Conservation (phyloP, 2,888 invertebrate species). For the Eupithecia pulchellata region DNA sequence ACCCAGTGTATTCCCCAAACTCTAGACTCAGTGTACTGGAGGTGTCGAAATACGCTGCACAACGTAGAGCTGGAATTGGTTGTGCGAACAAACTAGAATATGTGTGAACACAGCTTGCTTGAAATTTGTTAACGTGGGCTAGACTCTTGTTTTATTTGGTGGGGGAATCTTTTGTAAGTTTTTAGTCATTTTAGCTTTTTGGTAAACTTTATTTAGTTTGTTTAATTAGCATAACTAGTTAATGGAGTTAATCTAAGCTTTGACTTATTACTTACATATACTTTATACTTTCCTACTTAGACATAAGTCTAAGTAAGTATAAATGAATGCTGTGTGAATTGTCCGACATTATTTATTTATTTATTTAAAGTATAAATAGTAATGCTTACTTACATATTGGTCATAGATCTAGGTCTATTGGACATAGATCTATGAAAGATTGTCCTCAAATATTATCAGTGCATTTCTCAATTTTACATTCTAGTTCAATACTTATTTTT, state of each 20-base stretch:
- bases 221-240: neutral
- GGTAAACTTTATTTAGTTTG: neutral
- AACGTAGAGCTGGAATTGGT: neutral
- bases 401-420: too few species aligned
- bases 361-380: too few species aligned
- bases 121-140: neutral
- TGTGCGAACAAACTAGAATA: neutral
- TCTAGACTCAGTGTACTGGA: conserved; percentile 2
- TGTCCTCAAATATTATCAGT: too few species aligned
- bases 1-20: neutral
- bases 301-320: too few species aligned
- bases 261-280: too few species aligned
- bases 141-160: neutral
- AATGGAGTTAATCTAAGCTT: neutral
- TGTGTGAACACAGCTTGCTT: neutral
- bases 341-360: too few species aligned
- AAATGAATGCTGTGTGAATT: too few species aligned
- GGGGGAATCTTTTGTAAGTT: neutral
- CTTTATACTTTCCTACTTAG: too few species aligned
- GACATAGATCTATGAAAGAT: too few species aligned
- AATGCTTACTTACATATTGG: too few species aligned
- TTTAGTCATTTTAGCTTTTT: neutral
- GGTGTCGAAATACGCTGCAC: conserved; percentile 5
- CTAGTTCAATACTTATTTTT: too few species aligned
- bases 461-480: too few species aligned